Evolutionary conservation across 2,888 invertebrate genomes (phyloP), one percentile per base, ranked within the genome.

Genomic region (Baronia brevicornis): DNA sequence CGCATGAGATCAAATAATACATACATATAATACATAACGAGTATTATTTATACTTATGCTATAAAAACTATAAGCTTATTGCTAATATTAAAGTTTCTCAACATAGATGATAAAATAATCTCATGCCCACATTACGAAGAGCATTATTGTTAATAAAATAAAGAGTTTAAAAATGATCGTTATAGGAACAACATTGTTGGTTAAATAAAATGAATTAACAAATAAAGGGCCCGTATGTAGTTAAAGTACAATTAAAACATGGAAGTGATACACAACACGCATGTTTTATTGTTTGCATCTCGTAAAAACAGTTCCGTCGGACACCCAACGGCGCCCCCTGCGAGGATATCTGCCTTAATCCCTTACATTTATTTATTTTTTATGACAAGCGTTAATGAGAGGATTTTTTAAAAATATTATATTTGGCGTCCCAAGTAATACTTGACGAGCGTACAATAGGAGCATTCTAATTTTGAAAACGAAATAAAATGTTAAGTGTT

Each of bases 321-420:
- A 61, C 61, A 58, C 53, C 58, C 55, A 58, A 49, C 48, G 41
- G 48, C 48, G 43, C 65, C 70, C 54, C 71, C 72, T 51, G 68
- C 66, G 46, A 60, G 48, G 71, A 61, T 64, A 60, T 66, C 68
- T 65, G 55, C 70, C 65, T 74, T 73, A 70, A 77, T 80, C 72
- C 71, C 64, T 72, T 67, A 66, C 61, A 67, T 77, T 78, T 77
- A 78, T 77, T 67, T 55, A 61, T 52, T 52, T 71, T 75, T 78
- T 75, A 75, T 67, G 63, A 58, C 62, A 50, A 52, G 50, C 62
- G 51, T 56, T 70, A 70, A 71, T 71, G 60, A 69, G 70, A 68
- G 59, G 58, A 59, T 60, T 60, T 60, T 61, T 58, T 61, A 51
- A 53, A 60, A 46, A 50, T 48, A 53, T 52, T 23, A 21, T 59